These are phyloP conservation scores for Gallinago paraguaiae DNA, from an alignment of 2,113 vertebrate genomes.

Conservation along the genomic window DNA sequence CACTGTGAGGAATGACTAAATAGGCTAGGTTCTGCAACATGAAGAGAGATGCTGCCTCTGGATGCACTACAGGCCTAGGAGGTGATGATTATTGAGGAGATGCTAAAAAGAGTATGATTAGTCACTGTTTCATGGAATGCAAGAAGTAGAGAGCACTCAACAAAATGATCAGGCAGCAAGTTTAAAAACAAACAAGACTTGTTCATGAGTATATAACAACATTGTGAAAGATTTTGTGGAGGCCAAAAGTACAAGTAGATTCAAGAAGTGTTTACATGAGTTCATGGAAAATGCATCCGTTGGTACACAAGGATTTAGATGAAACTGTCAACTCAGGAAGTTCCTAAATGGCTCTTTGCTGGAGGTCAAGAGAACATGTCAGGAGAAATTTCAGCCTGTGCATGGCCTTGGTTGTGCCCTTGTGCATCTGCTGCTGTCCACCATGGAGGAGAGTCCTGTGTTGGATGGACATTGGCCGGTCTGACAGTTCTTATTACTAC, in stretches of 20 bases:
- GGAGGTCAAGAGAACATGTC: neutral
- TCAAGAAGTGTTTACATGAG: neutral
- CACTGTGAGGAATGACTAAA: neutral
- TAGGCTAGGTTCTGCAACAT: neutral
- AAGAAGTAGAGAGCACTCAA: neutral
- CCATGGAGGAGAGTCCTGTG: neutral
- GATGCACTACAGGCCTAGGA: neutral
- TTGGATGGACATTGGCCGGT: neutral
- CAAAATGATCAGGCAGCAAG: neutral
- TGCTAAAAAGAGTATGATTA: neutral
- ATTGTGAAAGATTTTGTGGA: neutral
- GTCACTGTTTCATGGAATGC: neutral
- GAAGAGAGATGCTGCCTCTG: neutral
- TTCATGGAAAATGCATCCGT: neutral
- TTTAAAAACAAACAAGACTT: neutral
- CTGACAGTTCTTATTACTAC: neutral
- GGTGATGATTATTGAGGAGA: neutral
- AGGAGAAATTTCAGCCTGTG: neutral
- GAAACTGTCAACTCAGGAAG: neutral
- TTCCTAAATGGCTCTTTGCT: neutral
- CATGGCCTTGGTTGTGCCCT: neutral
- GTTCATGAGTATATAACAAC: neutral
- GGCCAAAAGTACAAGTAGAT: neutral
- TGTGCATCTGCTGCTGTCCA: neutral
- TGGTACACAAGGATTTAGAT: neutral